phyloP scores from a whole-genome alignment of 2,797 vertebrate genomes.

The Cossypha niveicapilla region DNA sequence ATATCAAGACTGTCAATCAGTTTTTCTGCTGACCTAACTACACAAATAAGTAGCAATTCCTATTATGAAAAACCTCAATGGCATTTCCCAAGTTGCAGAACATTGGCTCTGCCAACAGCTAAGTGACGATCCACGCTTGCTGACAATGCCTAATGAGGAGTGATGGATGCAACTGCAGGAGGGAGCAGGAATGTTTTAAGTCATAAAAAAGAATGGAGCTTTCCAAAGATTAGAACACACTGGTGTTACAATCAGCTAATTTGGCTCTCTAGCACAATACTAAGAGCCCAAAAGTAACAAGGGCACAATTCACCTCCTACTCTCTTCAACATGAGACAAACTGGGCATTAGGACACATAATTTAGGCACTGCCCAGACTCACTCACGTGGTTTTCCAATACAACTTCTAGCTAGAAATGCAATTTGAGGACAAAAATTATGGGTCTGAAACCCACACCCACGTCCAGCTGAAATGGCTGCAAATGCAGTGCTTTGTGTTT shows the following conservation, averaged over 20 bases:
- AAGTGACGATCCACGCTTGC: background rate
- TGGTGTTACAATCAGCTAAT: background rate
- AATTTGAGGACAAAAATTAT: background rate
- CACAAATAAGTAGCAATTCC: background rate
- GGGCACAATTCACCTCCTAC: background rate
- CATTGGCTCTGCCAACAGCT: slow-evolving; percentile 26
- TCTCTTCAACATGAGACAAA: background rate
- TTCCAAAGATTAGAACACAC: background rate
- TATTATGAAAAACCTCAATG: background rate
- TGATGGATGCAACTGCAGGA: background rate
- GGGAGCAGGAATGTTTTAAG: background rate
- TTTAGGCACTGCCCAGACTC: background rate
- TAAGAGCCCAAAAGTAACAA: background rate
- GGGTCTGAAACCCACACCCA: background rate
- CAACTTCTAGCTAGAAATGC: background rate
- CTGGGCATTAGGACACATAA: background rate
- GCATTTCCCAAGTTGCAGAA: slow-evolving; percentile 13
- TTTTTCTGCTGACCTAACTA: slow-evolving; percentile 11
- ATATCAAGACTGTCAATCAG: background rate
- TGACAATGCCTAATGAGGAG: slow-evolving; percentile 29
- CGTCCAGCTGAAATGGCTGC: background rate
- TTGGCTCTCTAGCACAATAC: background rate
- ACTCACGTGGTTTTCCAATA: slow-evolving; percentile 2
- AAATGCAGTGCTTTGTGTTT: background rate
- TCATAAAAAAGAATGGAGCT: background rate